A percentile compares a stretch with the other conserved stretches of the same genome.
phyloP scores from a whole-genome alignment of 2,113 vertebrate species.

The Ellobius talpinus region DNA sequence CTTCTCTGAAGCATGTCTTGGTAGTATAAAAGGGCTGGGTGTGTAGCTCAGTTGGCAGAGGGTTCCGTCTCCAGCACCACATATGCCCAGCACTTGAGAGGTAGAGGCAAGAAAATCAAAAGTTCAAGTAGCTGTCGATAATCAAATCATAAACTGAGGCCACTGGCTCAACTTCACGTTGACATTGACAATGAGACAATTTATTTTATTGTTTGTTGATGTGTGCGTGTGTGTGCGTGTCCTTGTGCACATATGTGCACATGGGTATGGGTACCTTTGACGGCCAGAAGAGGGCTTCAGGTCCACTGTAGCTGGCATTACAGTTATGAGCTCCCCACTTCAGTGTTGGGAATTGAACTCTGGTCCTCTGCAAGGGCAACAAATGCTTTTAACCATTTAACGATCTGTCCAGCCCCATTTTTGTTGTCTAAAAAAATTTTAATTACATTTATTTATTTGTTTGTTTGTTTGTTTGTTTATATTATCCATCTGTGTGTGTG shows the following conservation, averaged over 20 bases:
- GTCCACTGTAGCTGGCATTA: not conserved
- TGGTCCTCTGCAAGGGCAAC: not conserved
- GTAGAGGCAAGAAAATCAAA: too few relatives aligned
- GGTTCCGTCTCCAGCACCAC: too few relatives aligned
- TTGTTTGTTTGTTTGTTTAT: too few relatives aligned
- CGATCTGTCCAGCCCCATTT: not conserved
- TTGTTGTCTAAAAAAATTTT: not conserved
- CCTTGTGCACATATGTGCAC: not conserved
- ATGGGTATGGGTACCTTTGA: not conserved
- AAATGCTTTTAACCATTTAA: not conserved
- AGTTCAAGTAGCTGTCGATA: too few relatives aligned
- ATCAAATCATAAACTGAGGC: too few relatives aligned
- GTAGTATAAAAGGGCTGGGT: too few relatives aligned
- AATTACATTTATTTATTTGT: too few relatives aligned
- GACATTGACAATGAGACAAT: too few relatives aligned
- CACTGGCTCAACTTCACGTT: too few relatives aligned
- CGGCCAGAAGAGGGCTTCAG: not conserved
- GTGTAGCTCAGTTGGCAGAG: too few relatives aligned
- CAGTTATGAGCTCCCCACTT: not conserved
- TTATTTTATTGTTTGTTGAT: not conserved
- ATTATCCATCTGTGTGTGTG: not conserved
- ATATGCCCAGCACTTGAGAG: too few relatives aligned
- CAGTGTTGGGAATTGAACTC: not conserved
- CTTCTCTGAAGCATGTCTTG: too few relatives aligned
- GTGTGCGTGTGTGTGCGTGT: not conserved